These are phyloP conservation scores for Tinamus major DNA, from an alignment of 2,797 vertebrate species.

Conservation along the genomic window DNA sequence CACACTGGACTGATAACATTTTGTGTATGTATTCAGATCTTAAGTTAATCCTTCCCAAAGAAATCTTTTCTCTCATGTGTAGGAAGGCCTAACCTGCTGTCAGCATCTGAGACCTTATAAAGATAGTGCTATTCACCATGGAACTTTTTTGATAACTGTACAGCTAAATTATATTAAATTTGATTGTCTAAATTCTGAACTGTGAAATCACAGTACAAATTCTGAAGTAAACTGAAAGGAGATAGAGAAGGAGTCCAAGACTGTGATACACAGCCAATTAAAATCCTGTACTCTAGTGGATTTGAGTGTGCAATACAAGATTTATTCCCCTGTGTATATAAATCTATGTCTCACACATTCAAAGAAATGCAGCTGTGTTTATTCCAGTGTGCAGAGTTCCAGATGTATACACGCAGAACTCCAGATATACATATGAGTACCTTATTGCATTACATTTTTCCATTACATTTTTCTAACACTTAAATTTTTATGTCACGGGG, in stretches of 20 bases:
- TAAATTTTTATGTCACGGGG: constrained; percentile 46
- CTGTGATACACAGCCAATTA: not conserved
- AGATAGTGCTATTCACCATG: not conserved
- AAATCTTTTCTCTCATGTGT: not conserved
- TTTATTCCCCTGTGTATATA: constrained; percentile 72
- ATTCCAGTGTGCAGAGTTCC: constrained; percentile 69
- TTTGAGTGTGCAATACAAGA: constrained; percentile 15
- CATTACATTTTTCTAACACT: constrained; percentile 67
- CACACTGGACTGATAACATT: not conserved
- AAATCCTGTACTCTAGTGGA: constrained; percentile 1
- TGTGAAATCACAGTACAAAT: not conserved
- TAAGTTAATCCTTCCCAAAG: not conserved
- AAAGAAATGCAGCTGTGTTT: constrained; percentile 84
- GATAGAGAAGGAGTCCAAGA: not conserved
- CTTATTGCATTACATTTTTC: constrained; percentile 66
- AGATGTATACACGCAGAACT: constrained; percentile 60
- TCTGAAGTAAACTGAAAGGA: not conserved
- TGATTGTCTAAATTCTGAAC: not conserved
- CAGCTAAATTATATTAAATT: not conserved
- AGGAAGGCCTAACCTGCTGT: not conserved
- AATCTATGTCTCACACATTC: constrained; percentile 73
- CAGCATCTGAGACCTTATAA: not conserved
- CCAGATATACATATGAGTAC: constrained; percentile 57
- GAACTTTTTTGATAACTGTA: not conserved
- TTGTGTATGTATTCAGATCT: not conserved